Percentiles rank a stretch among this genome's conserved stretches.
These are phyloP conservation scores for Acropternis orthonyx DNA, from an alignment of 2,797 vertebrate species.

Conservation along the genomic window DNA sequence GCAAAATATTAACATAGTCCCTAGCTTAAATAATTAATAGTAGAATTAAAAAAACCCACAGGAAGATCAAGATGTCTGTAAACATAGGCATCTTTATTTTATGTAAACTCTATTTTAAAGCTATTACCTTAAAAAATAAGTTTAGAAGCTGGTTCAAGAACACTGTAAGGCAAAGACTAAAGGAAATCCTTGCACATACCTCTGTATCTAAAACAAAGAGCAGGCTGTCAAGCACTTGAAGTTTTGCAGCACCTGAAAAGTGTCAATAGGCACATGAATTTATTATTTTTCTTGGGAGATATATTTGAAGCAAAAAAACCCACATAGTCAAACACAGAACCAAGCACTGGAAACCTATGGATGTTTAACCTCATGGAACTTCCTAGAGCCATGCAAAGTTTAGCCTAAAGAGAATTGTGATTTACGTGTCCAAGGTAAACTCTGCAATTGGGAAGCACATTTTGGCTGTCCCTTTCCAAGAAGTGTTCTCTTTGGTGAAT, in stretches of 20 bases:
- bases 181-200: constrained; percentile 71
- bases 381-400: background rate
- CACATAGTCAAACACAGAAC: background rate
- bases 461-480: background rate
- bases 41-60: background rate
- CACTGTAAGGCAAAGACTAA: background rate
- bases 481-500: background rate
- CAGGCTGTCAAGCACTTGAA: constrained; percentile 85
- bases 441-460: background rate
- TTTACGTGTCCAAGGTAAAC: background rate
- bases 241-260: constrained; percentile 84
- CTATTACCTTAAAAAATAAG: background rate
- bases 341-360: background rate
- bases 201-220: constrained; percentile 89
- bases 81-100: background rate
- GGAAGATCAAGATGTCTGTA: background rate
- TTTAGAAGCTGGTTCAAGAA: background rate
- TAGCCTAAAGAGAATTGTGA: background rate
- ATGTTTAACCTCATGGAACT: background rate
- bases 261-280: background rate
- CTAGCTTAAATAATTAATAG: background rate
- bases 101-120: background rate
- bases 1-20: background rate
- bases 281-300: background rate
- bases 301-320: background rate